phyloP scores from a whole-genome alignment of 2,888 invertebrate genomes.

The Platycheirus rosarum region DNA sequence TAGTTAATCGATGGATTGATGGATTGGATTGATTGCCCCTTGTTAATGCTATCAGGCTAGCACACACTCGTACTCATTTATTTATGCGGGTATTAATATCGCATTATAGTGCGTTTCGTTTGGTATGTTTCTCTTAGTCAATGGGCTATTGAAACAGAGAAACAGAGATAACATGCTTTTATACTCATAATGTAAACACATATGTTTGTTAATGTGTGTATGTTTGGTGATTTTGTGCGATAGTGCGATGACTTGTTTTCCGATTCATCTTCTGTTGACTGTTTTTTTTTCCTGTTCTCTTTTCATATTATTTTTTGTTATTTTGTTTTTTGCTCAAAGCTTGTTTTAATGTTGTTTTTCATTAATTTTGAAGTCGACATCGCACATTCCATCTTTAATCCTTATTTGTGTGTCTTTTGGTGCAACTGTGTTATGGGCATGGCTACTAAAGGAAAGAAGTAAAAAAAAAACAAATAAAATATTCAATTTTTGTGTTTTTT shows the following conservation, averaged over 20 bases:
- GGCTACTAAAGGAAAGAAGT: too few species aligned
- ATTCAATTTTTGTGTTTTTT: conserved; percentile 24
- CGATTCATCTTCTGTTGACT: conserved; percentile 43
- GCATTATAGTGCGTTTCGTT: conserved; percentile 1
- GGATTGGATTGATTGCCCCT: conserved; percentile 65
- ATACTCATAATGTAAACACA: conserved; percentile 60
- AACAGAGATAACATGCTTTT: conserved; percentile 7
- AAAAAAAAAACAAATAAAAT: too few species aligned
- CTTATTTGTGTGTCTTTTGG: neutral
- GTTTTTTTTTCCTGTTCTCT: conserved; percentile 2
- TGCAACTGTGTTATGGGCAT: too few species aligned
- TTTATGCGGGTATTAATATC: neutral
- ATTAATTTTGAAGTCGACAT: conserved; percentile 30
- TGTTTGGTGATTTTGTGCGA: conserved; percentile 65
- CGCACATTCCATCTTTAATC: conserved; percentile 31
- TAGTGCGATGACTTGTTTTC: conserved; percentile 63
- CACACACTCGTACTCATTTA: neutral
- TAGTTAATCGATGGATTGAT: conserved; percentile 41
- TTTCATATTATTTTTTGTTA: conserved; percentile 3
- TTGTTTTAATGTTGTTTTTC: conserved; percentile 51
- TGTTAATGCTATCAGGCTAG: conserved; percentile 41
- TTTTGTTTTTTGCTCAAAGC: conserved; percentile 32
- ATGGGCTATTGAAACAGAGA: neutral
- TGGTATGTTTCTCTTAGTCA: conserved; percentile 24
- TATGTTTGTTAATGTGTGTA: too few species aligned